phyloP scores from a whole-genome alignment of 2,113 vertebrate species.

The Hemichromis elongatus region DNA sequence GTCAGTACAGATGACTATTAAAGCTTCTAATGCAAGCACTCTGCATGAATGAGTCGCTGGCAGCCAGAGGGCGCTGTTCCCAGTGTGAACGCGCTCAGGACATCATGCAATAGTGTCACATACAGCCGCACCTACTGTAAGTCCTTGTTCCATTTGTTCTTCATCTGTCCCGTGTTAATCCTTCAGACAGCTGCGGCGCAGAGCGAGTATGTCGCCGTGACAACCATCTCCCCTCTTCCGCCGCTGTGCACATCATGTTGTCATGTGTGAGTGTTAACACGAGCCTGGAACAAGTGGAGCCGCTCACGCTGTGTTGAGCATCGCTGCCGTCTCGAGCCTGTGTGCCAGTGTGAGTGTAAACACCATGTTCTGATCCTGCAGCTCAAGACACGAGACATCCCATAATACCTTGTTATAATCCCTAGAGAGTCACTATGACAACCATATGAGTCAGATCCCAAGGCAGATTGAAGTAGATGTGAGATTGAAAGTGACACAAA shows the following conservation, averaged over 20 bases:
- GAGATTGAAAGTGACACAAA: conserved; percentile 41
- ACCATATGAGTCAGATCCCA: conserved; percentile 29
- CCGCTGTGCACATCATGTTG: conserved; percentile 31
- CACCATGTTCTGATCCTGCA: conserved; percentile 26
- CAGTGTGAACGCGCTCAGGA: neutral
- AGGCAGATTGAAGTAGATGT: conserved; percentile 30
- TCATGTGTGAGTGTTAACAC: conserved; percentile 53
- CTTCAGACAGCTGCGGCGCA: neutral
- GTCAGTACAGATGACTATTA: neutral
- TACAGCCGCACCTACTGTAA: neutral
- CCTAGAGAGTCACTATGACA: conserved; percentile 50
- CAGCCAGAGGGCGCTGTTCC: neutral
- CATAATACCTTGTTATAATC: conserved; percentile 58
- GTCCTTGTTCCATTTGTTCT: neutral
- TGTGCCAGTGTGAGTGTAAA: conserved; percentile 15
- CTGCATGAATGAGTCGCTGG: neutral
- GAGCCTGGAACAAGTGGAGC: conserved; percentile 8
- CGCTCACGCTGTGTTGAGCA: conserved; percentile 15
- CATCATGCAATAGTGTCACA: neutral
- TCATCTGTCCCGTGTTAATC: conserved; percentile 9
- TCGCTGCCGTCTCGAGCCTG: neutral
- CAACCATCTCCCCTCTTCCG: conserved; percentile 24
- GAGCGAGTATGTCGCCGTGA: conserved; percentile 2
- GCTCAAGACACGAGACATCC: conserved; percentile 40
- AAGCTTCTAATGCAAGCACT: neutral